Percentiles rank a stretch among this genome's conserved stretches.
Evolutionary conservation across 1,140 invertebrate genomes (phyloP).

Genomic region (Ruditapes philippinarum): DNA sequence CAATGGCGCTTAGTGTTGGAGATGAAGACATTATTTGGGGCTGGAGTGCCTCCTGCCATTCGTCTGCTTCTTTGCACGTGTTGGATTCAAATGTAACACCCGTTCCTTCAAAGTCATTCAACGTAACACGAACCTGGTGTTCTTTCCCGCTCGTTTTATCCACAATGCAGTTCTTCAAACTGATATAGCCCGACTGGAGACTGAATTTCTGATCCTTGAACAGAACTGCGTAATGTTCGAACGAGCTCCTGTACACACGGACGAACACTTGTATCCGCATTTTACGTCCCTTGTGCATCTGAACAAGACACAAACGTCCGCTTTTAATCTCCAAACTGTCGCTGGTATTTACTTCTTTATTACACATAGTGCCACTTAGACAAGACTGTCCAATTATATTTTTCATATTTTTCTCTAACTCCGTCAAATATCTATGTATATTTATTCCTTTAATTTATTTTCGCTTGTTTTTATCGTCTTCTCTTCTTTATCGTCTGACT

Average conservation of each 20-base stretch:
- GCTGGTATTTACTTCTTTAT: background rate
- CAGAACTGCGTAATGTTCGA: conserved; percentile 68
- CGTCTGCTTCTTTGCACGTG: background rate
- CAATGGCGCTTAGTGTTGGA: conserved; percentile 42
- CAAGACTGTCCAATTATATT: conserved; percentile 30
- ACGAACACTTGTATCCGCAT: conserved; percentile 62
- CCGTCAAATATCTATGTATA: background rate
- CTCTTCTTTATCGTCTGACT: background rate
- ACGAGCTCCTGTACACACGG: conserved; percentile 68
- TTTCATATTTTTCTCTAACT: conserved; percentile 40
- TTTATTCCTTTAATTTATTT: too few relatives aligned
- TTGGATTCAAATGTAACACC: conserved; percentile 61
- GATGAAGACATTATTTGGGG: conserved; percentile 50
- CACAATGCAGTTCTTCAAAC: conserved; percentile 68
- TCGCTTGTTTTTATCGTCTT: too few relatives aligned
- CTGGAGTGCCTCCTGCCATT: conserved; percentile 62
- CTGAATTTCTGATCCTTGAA: conserved; percentile 65
- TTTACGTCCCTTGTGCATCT: conserved; percentile 39
- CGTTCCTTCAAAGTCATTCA: conserved; percentile 69
- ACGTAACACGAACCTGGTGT: conserved; percentile 59
- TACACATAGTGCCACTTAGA: conserved; percentile 44
- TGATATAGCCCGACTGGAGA: conserved; percentile 62
- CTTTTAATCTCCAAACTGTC: conserved; percentile 62
- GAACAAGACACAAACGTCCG: conserved; percentile 61
- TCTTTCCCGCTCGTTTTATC: conserved; percentile 10